Evolutionary conservation across 37 sponge, comb jelly and placozoan genomes (phyloP).

Genomic region (Eunapius fragilis): DNA sequence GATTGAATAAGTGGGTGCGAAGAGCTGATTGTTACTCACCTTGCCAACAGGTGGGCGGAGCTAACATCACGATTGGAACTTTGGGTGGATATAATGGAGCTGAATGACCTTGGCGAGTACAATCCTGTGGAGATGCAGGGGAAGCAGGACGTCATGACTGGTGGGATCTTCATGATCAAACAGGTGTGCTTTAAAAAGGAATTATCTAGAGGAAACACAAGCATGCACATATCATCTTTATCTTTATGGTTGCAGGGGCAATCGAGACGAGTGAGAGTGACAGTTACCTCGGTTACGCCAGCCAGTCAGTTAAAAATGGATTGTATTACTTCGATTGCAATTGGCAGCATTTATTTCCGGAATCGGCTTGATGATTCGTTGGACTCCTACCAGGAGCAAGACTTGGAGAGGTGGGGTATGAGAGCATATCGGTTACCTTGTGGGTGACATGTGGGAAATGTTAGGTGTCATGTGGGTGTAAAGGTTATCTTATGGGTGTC

Average conservation of each 20-base stretch:
- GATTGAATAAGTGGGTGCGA: too few relatives aligned
- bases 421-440: too few relatives aligned
- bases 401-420: slow-evolving; percentile 67
- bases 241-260: slow-evolving; percentile 65
- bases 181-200: slow-evolving; percentile 46
- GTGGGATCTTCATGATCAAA: slow-evolving; percentile 89
- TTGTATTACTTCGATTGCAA: slow-evolving; percentile 69
- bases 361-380: slow-evolving; percentile 74
- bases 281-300: slow-evolving; percentile 27
- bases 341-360: slow-evolving; percentile 87
- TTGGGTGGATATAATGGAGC: slow-evolving; percentile 96
- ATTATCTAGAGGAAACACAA: too few relatives aligned
- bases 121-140: slow-evolving; percentile 88
- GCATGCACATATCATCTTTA: too few relatives aligned
- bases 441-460: too few relatives aligned
- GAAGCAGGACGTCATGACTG: slow-evolving; percentile 77
- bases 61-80: slow-evolving; percentile 71
- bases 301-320: slow-evolving; percentile 68
- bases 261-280: slow-evolving; percentile 80
- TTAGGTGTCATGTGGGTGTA: not conserved
- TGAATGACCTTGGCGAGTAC: slow-evolving; percentile 94
- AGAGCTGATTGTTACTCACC: too few relatives aligned
- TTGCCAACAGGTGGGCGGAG: slow-evolving; percentile 79
- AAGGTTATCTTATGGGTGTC: not conserved
- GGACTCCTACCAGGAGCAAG: slow-evolving; percentile 89